Percentiles rank a stretch among this genome's conserved stretches.
Conservation (phyloP, 2,888 invertebrate species). For the Heliconius cydno region DNA sequence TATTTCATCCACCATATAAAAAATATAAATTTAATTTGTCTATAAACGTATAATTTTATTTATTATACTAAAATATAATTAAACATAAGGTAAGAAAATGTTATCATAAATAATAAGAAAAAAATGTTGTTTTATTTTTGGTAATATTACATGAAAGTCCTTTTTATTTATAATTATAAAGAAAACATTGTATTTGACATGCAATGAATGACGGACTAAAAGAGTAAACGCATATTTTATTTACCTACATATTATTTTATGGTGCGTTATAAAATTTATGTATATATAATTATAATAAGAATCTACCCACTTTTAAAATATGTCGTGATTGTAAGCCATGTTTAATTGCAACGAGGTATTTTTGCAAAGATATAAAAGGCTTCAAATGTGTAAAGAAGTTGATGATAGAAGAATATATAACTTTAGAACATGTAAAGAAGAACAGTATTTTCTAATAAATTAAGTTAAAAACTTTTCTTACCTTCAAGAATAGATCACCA, state of each 20-base stretch:
- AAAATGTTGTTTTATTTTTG: neutral
- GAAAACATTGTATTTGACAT: conserved; percentile 6
- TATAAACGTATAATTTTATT: neutral
- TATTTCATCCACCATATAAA: neutral
- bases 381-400: neutral
- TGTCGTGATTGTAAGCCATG: neutral
- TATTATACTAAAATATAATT: neutral
- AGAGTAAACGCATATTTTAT: conserved; percentile 17
- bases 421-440: neutral
- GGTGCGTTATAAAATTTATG: neutral
- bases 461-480: conserved; percentile 63
- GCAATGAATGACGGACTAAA: conserved; percentile 11
- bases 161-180: conserved; percentile 4
- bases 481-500: conserved; percentile 89
- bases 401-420: neutral
- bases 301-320: conserved; percentile 13
- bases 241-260: conserved; percentile 13
- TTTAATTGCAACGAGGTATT: neutral
- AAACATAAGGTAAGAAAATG: neutral
- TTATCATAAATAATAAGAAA: neutral
- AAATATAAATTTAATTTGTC: no score
- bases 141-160: neutral
- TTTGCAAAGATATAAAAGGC: neutral
- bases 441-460: neutral
- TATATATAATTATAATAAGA: neutral